Conservation (phyloP, 2,797 vertebrate species). For the Erethizon dorsatum region DNA sequence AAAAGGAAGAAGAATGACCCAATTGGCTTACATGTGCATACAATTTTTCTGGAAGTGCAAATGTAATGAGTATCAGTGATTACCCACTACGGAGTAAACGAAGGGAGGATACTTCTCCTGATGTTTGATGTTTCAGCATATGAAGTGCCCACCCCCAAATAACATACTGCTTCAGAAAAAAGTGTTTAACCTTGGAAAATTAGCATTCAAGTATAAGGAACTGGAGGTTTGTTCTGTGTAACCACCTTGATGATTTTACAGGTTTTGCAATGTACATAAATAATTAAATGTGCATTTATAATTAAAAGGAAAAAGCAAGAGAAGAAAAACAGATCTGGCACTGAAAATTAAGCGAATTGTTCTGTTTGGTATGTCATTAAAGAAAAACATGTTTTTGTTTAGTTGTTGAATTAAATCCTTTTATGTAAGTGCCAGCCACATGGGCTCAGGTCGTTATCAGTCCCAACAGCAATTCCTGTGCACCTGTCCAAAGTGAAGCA, state of each 20-base stretch:
- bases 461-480: background rate
- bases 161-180: slow-evolving; percentile 1
- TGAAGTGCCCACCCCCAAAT: background rate
- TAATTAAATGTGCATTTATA: background rate
- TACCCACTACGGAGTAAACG: background rate
- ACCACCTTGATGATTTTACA: background rate
- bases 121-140: background rate
- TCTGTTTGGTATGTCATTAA: slow-evolving; percentile 8
- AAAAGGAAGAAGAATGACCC: background rate
- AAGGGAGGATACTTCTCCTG: background rate
- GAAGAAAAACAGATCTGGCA: background rate
- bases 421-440: background rate
- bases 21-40: background rate
- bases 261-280: background rate
- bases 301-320: background rate
- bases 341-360: background rate
- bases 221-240: background rate
- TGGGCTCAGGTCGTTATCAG: background rate
- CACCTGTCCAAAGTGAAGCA: background rate
- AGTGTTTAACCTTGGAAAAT: background rate
- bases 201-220: background rate
- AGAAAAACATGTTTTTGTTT: background rate
- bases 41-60: background rate
- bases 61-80: background rate
- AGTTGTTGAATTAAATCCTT: background rate